phyloP scores from a whole-genome alignment of 2,888 invertebrate species.

The Phyllotreta cruciferae region DNA sequence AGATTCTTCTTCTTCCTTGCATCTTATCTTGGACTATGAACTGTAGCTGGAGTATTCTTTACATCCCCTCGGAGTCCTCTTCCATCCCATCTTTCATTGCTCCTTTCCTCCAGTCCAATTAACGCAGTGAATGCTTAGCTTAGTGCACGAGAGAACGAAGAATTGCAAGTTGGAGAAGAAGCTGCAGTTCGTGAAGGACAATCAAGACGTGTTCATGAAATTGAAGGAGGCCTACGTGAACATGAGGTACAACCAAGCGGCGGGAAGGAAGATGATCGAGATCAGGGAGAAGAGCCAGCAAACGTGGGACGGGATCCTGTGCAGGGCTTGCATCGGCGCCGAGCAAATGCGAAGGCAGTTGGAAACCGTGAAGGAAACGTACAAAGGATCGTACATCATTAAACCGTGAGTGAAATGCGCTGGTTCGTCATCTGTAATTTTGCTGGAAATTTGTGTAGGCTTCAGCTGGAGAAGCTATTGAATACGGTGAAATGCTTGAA shows the following conservation, averaged over 20 bases:
- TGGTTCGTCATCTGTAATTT: too few species aligned
- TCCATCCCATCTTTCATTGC: background rate
- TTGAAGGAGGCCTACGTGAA: constrained; percentile 53
- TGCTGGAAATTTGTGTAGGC: too few species aligned
- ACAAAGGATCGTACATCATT: constrained; percentile 43
- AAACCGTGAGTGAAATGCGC: constrained; percentile 39
- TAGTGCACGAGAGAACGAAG: constrained; percentile 47
- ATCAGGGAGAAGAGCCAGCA: constrained; percentile 51
- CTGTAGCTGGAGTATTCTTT: too few species aligned
- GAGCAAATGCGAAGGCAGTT: constrained; percentile 47
- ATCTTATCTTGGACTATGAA: too few species aligned
- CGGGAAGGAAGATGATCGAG: constrained; percentile 50
- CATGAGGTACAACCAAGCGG: constrained; percentile 53
- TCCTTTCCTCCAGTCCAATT: background rate
- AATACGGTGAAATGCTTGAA: constrained; percentile 50
- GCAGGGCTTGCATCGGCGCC: constrained; percentile 47
- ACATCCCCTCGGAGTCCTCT: too few species aligned
- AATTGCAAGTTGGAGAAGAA: constrained; percentile 50
- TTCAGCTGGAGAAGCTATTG: constrained; percentile 46
- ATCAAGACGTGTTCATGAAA: constrained; percentile 53
- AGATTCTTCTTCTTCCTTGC: too few species aligned
- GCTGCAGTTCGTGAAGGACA: constrained; percentile 53
- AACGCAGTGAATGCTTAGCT: constrained; percentile 37
- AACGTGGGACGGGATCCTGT: constrained; percentile 52
- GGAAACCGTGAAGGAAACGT: constrained; percentile 40